Evolutionary conservation across 2,113 vertebrate genomes (phyloP), one percentile per base, ranked within the genome.

Genomic region (Strigops habroptila): DNA sequence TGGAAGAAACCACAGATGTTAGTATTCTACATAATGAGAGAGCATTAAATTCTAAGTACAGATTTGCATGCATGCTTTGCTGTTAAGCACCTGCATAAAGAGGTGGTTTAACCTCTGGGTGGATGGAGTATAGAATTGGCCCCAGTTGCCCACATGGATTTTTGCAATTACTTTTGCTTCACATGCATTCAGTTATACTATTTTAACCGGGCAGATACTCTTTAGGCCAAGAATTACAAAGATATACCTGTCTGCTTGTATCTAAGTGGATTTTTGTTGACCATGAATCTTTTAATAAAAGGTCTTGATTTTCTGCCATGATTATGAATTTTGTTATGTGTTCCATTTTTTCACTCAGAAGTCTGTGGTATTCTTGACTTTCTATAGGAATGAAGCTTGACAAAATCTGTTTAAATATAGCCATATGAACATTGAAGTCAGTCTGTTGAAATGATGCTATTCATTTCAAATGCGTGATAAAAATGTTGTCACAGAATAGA

Each of bases 401-500:
- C 80, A 94, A 92, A 96, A 91, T 95, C 81, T 81, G 71, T 96
- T 96, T 96, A 96, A 95, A 96, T 96, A 94, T 93, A 96, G 39
- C 43, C 19, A 75, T 82, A 46, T 85, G 92, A 96, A 86, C 28
- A 59, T 15, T 35, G 82, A 95, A 89, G 68, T 96, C 88, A 95
- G 69, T 41, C 88, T 94, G 78, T 82, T 95, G 79, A 96, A 96
- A 84, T 77, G 41, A 90, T 55, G 71, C 18, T 46, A 70, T 91
- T 96, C 8, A 63, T 95, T 95, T 96, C 28, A 5, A 91, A 63
- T 55, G 64, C 95, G 95, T 93, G 83, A 92, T 97, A 51, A n/a
- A 96, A 97, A 97, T 79, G 67, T 91, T 91, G 90, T 96, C 93
- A 96, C 71, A 88, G 93, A 97, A 88, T 74, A 92, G 93, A 96